phyloP scores from a whole-genome alignment of 1,140 invertebrate species.

The Papilio polyxenes region DNA sequence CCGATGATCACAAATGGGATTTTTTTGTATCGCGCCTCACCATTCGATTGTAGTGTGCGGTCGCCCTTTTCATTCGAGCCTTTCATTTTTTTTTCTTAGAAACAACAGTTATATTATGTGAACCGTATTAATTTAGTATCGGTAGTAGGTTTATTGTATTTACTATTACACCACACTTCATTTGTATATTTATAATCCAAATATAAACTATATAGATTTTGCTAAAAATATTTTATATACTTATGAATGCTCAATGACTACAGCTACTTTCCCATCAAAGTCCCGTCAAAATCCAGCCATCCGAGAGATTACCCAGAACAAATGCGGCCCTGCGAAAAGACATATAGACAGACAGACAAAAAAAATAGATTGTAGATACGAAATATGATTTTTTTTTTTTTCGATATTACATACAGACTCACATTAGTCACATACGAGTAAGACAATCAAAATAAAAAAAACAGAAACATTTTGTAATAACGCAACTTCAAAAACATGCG shows the following conservation, averaged over 20 bases:
- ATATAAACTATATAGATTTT: too few relatives aligned
- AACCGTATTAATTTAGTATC: constrained; percentile 17
- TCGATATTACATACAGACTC: too few relatives aligned
- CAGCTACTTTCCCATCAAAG: too few relatives aligned
- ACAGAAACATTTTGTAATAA: background rate
- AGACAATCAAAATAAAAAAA: background rate
- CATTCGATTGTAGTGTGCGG: constrained; percentile 46
- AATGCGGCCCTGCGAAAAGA: too few relatives aligned
- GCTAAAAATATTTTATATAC: too few relatives aligned
- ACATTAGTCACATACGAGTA: background rate
- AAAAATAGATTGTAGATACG: too few relatives aligned
- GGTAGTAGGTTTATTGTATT: background rate
- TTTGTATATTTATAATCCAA: background rate
- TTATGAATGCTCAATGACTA: too few relatives aligned
- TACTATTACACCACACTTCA: background rate
- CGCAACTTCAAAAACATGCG: background rate
- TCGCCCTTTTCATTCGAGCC: constrained; percentile 46
- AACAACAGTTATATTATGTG: constrained; percentile 33
- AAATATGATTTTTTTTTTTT: too few relatives aligned
- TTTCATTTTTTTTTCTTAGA: constrained; percentile 42
- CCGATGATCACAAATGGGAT: constrained; percentile 52
- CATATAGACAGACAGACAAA: too few relatives aligned
- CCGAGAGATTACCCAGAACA: too few relatives aligned
- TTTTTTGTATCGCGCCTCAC: constrained; percentile 46
- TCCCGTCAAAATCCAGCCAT: too few relatives aligned